Evolutionary conservation across 2,797 vertebrate genomes (phyloP).

Genomic region (Aselliscus stoliczkanus): DNA sequence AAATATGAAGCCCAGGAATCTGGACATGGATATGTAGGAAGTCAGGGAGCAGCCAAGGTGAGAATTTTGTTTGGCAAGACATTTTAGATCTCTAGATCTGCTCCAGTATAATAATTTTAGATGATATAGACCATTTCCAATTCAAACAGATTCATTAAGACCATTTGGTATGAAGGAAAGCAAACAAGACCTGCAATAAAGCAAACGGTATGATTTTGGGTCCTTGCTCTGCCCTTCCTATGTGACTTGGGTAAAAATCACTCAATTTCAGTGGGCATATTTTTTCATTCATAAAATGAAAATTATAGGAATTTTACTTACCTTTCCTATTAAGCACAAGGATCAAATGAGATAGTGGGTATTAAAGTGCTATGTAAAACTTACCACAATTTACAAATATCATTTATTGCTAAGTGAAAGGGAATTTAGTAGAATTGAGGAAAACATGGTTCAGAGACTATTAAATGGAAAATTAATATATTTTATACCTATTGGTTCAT

Average conservation of each 20-base stretch:
- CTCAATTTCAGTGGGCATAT: not conserved
- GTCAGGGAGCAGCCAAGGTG: not conserved
- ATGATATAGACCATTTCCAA: not conserved
- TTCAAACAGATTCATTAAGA: not conserved
- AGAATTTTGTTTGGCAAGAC: not conserved
- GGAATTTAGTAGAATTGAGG: not conserved
- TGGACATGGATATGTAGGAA: not conserved
- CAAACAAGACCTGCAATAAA: not conserved
- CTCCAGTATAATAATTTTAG: not conserved
- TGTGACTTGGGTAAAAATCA: not conserved
- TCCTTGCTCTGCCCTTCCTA: not conserved
- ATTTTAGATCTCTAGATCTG: not conserved
- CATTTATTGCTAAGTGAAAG: not conserved
- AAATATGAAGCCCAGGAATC: not conserved
- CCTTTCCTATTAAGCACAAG: not conserved
- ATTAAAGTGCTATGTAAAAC: not conserved
- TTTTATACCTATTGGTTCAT: not conserved
- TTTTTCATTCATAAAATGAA: not conserved
- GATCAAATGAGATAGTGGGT: not conserved
- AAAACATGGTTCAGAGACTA: not conserved
- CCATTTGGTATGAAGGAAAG: not conserved
- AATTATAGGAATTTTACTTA: not conserved
- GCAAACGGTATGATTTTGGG: not conserved
- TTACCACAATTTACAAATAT: not conserved
- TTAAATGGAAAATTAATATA: slow-evolving; percentile 23